Percentiles rank a stretch among this genome's conserved stretches.
phyloP scores from a whole-genome alignment of 2,113 vertebrate species.

The Lepisosteus oculatus region DNA sequence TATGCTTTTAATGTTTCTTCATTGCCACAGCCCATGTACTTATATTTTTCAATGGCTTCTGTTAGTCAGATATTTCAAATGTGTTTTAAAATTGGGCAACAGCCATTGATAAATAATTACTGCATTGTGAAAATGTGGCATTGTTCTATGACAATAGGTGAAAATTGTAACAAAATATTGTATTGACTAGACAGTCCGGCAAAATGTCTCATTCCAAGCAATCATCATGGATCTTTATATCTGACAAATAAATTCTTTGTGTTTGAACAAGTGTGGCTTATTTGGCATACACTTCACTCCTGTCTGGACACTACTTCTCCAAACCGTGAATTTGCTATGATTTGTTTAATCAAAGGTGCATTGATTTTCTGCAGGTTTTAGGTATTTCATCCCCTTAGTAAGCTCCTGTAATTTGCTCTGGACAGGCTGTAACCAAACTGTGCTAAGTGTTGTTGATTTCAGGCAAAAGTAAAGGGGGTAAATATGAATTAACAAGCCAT shows the following conservation, averaged over 20 bases:
- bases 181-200: slow-evolving; percentile 10
- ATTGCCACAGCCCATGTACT: too few relatives aligned
- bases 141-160: background rate
- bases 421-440: slow-evolving; percentile 83
- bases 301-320: slow-evolving; percentile 76
- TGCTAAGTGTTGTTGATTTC: slow-evolving; percentile 83
- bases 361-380: slow-evolving; percentile 84
- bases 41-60: too few relatives aligned
- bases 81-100: background rate
- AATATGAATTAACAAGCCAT: slow-evolving; percentile 87
- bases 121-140: slow-evolving; percentile 5
- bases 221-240: slow-evolving; percentile 41
- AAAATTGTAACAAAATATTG: slow-evolving; percentile 11
- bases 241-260: slow-evolving; percentile 49
- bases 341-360: slow-evolving; percentile 87
- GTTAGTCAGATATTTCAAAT: background rate
- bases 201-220: slow-evolving; percentile 29
- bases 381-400: slow-evolving; percentile 80
- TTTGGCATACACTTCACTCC: slow-evolving; percentile 71
- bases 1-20: too few relatives aligned
- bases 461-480: slow-evolving; percentile 82
- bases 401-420: slow-evolving; percentile 78
- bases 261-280: slow-evolving; percentile 49
- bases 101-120: slow-evolving; percentile 12
- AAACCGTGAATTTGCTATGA: slow-evolving; percentile 88